phyloP scores from a whole-genome alignment of 1,140 invertebrate genomes.

The Anagrus nilaparvatae region DNA sequence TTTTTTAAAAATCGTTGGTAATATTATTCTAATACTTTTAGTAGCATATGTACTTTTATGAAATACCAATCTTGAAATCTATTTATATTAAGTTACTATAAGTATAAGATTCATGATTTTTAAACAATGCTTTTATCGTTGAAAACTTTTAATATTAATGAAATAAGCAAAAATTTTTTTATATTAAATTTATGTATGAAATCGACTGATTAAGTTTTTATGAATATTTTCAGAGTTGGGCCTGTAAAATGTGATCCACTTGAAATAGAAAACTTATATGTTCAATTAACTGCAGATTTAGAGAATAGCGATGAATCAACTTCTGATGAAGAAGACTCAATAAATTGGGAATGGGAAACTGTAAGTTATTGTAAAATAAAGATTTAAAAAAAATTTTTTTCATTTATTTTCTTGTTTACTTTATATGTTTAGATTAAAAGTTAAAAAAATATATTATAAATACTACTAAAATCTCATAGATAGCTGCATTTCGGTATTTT shows the following conservation, averaged over 20 bases:
- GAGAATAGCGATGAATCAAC: constrained; percentile 54
- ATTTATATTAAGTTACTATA: background rate
- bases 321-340: constrained; percentile 51
- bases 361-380: constrained; percentile 43
- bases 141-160: background rate
- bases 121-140: no score
- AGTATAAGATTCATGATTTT: no score
- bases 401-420: no score
- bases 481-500: no score
- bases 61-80: no score
- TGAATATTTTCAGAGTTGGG: constrained; percentile 38
- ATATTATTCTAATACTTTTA: no score
- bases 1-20: no score
- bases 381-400: background rate
- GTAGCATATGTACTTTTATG: no score
- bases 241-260: constrained; percentile 47
- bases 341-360: constrained; percentile 58
- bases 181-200: no score
- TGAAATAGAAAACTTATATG: constrained; percentile 47
- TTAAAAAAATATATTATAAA: no score
- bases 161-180: background rate
- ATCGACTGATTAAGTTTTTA: background rate
- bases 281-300: constrained; percentile 47
- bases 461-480: no score
- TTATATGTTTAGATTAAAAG: no score